Conservation (phyloP, 2,888 invertebrate genomes). For the Drosophila neutralis region DNA sequence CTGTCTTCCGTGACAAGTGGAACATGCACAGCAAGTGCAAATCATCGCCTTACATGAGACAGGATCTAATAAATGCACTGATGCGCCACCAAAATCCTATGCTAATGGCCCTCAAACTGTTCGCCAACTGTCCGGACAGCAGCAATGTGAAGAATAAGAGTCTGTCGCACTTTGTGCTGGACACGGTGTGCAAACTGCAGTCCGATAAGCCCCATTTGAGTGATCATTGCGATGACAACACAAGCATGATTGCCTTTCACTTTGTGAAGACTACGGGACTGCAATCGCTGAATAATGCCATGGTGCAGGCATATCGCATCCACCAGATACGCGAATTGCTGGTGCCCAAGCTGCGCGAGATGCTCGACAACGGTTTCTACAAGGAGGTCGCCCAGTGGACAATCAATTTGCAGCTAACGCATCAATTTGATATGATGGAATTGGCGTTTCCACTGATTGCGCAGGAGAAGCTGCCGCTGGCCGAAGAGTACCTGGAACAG, state of each 20-base stretch:
- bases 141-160: conserved; percentile 84
- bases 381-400: conserved; percentile 91
- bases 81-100: conserved; percentile 73
- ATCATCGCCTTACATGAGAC: conserved; percentile 62
- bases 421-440: conserved; percentile 89
- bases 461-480: conserved; percentile 91
- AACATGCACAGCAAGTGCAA: conserved; percentile 77
- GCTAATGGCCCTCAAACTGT: conserved; percentile 82
- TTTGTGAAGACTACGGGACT: conserved; percentile 89
- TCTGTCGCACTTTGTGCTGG: conserved; percentile 85
- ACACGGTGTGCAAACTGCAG: conserved; percentile 87
- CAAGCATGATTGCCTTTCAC: conserved; percentile 90
- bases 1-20: conserved; percentile 78
- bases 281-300: conserved; percentile 87
- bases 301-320: conserved; percentile 88
- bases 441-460: conserved; percentile 91
- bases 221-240: conserved; percentile 85
- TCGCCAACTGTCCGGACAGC: conserved; percentile 83
- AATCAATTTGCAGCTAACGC: conserved; percentile 88
- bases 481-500: conserved; percentile 90
- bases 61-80: conserved; percentile 51
- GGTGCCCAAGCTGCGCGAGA: conserved; percentile 87
- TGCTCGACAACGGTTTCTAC: conserved; percentile 87
- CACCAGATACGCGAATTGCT: conserved; percentile 87
- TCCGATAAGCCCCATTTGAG: conserved; percentile 84